A percentile compares a stretch with the other conserved stretches of the same genome.
Evolutionary conservation across 2,113 vertebrate genomes (phyloP).

Genomic region (Acanthochromis polyacanthus): DNA sequence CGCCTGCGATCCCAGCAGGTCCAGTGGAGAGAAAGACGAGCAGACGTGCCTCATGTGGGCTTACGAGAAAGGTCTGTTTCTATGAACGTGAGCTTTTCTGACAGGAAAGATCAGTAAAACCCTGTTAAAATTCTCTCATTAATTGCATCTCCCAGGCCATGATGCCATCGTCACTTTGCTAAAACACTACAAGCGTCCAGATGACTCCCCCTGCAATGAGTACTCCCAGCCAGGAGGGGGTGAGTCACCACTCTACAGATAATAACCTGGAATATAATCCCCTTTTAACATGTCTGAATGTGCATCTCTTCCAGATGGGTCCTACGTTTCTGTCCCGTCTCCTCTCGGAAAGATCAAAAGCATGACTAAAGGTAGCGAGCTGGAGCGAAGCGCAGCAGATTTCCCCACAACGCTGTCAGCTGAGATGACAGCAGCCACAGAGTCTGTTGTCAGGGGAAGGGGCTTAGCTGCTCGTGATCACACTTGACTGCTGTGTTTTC

Average conservation of each 20-base stretch:
- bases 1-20: slow-evolving; percentile 95
- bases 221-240: slow-evolving; percentile 98
- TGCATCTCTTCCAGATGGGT: slow-evolving; percentile 89
- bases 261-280: background rate
- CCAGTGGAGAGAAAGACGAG: slow-evolving; percentile 97
- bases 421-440: slow-evolving; percentile 30
- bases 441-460: slow-evolving; percentile 50
- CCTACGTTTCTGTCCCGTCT: slow-evolving; percentile 95
- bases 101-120: background rate
- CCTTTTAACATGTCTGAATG: slow-evolving; percentile 1
- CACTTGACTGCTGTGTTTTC: slow-evolving; percentile 10
- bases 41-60: slow-evolving; percentile 99
- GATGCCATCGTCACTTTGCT: slow-evolving; percentile 94
- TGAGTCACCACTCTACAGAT: slow-evolving; percentile 65
- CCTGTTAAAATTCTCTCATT: background rate
- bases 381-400: slow-evolving; percentile 30
- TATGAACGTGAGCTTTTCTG: background rate
- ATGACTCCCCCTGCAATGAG: slow-evolving; percentile 94
- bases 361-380: slow-evolving; percentile 95
- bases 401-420: slow-evolving; percentile 49
- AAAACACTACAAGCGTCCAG: slow-evolving; percentile 95
- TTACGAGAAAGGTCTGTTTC: slow-evolving; percentile 92
- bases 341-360: slow-evolving; percentile 97
- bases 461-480: slow-evolving; percentile 23
- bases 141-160: slow-evolving; percentile 83